Percentiles rank a stretch among this genome's conserved stretches.
Evolutionary conservation across 2,888 invertebrate genomes (phyloP).

Genomic region (Xestia sexstrigata): DNA sequence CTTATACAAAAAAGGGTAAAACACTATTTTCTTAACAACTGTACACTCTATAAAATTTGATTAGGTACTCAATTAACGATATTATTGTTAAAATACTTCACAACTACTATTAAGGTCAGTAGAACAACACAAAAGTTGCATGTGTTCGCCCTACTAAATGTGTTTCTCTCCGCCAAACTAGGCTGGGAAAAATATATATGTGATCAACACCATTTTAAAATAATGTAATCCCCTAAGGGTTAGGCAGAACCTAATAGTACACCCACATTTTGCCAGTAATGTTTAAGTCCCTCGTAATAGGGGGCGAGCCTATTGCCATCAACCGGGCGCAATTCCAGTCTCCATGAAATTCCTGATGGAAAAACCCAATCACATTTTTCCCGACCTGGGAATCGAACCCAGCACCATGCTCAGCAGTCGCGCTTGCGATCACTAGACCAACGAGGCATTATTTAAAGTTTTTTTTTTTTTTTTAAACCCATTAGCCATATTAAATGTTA

Average conservation of each 20-base stretch:
- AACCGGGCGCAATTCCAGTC: too few relatives aligned
- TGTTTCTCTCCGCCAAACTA: not conserved
- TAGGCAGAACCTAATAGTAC: too few relatives aligned
- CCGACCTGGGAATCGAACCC: too few relatives aligned
- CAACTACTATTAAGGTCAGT: not conserved
- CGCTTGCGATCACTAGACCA: too few relatives aligned
- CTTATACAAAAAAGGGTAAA: not conserved
- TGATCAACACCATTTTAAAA: too few relatives aligned
- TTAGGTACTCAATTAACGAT: not conserved
- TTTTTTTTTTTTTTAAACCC: conserved; percentile 36
- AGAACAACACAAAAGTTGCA: not conserved
- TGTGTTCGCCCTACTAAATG: not conserved
- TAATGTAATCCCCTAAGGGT: too few relatives aligned
- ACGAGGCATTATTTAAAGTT: not conserved
- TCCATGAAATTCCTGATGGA: too few relatives aligned
- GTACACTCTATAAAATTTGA: not conserved
- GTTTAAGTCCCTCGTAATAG: too few relatives aligned
- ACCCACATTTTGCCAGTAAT: too few relatives aligned
- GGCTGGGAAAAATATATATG: conserved; percentile 27
- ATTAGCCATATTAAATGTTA: conserved; percentile 54
- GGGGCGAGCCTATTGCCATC: too few relatives aligned
- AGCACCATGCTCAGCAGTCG: too few relatives aligned
- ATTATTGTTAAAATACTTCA: not conserved
- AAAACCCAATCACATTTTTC: too few relatives aligned
- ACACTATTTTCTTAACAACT: not conserved